Conservation (phyloP, 53 echinoderm and acorn worm genomes). For the Patiria pectinifera region DNA sequence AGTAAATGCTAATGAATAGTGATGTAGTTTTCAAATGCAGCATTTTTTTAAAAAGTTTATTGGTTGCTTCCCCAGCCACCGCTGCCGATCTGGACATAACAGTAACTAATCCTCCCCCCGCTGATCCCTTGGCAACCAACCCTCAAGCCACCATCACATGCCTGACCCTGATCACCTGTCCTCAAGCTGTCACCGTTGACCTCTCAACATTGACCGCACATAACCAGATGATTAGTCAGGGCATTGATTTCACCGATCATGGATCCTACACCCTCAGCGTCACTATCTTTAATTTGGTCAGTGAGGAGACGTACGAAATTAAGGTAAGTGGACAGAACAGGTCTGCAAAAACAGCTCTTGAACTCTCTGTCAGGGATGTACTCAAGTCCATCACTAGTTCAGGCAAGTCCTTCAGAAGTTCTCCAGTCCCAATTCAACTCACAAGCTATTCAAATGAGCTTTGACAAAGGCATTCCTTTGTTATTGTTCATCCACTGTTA, state of each 20-base stretch:
- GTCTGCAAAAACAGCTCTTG: too few species aligned
- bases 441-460: too few species aligned
- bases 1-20: not conserved
- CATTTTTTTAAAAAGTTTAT: too few species aligned
- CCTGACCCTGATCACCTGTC: constrained; percentile 61
- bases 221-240: not conserved
- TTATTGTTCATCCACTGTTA: too few species aligned
- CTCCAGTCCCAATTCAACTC: too few species aligned
- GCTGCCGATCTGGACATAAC: not conserved
- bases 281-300: constrained; percentile 49
- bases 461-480: too few species aligned
- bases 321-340: constrained; percentile 7
- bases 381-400: too few species aligned
- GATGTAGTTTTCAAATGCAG: not conserved
- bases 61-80: not conserved
- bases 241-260: not conserved
- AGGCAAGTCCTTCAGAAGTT: too few species aligned
- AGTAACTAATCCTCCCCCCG: not conserved
- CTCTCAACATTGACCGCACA: constrained; percentile 13
- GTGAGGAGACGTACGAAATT: constrained; percentile 28
- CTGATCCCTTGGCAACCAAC: not conserved
- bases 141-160: constrained; percentile 55
- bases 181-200: constrained; percentile 31
- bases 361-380: too few species aligned
- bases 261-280: constrained; percentile 16